A percentile compares a stretch with the other conserved stretches of the same genome.
phyloP scores from a whole-genome alignment of 2,797 vertebrate species.

The Somateria mollissima region DNA sequence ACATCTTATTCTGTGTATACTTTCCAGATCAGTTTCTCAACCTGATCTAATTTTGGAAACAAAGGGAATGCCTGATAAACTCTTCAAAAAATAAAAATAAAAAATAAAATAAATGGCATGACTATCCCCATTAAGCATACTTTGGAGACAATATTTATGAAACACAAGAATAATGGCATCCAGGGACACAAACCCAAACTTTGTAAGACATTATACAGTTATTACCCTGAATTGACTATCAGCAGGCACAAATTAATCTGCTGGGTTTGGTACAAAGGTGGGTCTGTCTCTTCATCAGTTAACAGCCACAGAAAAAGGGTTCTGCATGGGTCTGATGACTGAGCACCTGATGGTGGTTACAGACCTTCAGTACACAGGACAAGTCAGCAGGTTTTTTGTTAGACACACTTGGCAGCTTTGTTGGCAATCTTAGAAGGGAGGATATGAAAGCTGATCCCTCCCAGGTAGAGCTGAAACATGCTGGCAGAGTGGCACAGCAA shows the following conservation, averaged over 20 bases:
- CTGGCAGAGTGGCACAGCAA: accelerated
- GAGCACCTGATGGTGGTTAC: not conserved
- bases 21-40: not conserved
- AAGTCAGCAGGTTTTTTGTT: not conserved
- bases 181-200: no score
- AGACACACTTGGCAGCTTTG: not conserved
- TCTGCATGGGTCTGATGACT: not conserved
- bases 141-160: not conserved
- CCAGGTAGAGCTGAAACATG: not conserved
- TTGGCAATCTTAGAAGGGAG: not conserved
- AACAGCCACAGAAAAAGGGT: not conserved
- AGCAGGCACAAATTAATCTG: not conserved
- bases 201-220: not conserved
- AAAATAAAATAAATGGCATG: not conserved
- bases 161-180: not conserved
- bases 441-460: not conserved
- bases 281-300: not conserved
- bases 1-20: not conserved
- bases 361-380: not conserved
- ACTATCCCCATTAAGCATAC: not conserved
- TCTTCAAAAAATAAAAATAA: no score
- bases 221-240: not conserved
- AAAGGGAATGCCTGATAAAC: constrained; percentile 15
- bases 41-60: constrained; percentile 17
- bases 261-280: not conserved